Evolutionary conservation across 2,888 invertebrate species (phyloP).

Genomic region (Chorisops tibialis): DNA sequence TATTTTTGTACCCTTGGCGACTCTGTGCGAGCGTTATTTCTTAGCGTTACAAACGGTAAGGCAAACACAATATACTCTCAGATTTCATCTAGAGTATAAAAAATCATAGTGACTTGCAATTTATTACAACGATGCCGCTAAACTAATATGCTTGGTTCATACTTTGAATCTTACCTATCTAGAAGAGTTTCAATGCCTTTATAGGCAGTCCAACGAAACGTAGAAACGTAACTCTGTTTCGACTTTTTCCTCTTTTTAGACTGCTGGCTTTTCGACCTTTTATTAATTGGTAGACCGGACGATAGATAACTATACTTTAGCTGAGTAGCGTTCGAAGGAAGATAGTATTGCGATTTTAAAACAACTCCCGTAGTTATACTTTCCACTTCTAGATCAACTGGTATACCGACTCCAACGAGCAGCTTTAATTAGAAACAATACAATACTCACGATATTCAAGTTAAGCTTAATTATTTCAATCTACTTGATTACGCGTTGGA

Average conservation of each 20-base stretch:
- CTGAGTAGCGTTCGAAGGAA: slow-evolving; percentile 40
- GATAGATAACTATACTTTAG: slow-evolving; percentile 32
- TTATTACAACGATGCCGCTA: no score
- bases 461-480: background rate
- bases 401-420: slow-evolving; percentile 49
- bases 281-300: slow-evolving; percentile 24
- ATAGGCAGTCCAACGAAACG: slow-evolving; percentile 46
- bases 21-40: no score
- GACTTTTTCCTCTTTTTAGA: slow-evolving; percentile 28
- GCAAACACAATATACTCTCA: no score
- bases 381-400: slow-evolving; percentile 44
- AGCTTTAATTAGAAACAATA: slow-evolving; percentile 37
- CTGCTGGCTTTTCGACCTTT: slow-evolving; percentile 34
- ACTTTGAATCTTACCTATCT: slow-evolving; percentile 39
- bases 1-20: no score
- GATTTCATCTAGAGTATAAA: no score
- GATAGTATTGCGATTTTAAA: slow-evolving; percentile 46
- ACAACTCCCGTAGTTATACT: slow-evolving; percentile 49
- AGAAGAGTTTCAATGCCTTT: slow-evolving; percentile 43
- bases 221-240: slow-evolving; percentile 34
- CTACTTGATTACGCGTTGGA: slow-evolving; percentile 28
- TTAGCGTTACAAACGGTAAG: no score
- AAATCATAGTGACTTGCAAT: no score
- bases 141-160: no score
- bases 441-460: background rate